phyloP scores from a whole-genome alignment of 2,888 invertebrate genomes.

The Plusia festucae region DNA sequence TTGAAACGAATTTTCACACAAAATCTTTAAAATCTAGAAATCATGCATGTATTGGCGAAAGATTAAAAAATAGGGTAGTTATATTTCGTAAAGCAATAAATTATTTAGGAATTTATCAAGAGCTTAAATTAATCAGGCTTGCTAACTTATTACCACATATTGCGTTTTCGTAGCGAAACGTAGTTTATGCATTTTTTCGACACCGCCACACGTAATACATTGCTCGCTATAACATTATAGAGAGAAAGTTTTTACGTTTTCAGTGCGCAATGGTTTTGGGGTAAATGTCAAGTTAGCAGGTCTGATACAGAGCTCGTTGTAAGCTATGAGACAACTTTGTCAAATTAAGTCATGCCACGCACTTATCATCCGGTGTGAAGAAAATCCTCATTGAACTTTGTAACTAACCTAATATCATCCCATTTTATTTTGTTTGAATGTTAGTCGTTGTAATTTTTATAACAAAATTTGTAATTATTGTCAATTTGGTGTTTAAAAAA shows the following conservation, averaged over 20 bases:
- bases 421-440: conserved; percentile 43
- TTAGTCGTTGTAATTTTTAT: conserved; percentile 62
- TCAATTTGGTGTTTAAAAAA: conserved; percentile 70
- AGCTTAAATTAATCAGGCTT: not conserved
- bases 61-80: not conserved
- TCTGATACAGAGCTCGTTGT: not conserved
- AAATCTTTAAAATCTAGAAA: not conserved
- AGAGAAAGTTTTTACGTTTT: too few species aligned
- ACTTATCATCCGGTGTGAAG: not conserved
- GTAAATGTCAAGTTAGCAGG: not conserved
- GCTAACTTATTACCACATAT: not conserved
- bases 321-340: not conserved
- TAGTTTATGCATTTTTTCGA: too few species aligned
- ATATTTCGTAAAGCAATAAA: conserved; percentile 8
- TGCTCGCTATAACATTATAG: too few species aligned
- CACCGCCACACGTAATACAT: too few species aligned
- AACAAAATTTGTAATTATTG: conserved; percentile 66
- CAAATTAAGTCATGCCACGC: not conserved
- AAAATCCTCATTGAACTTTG: not conserved
- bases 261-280: too few species aligned
- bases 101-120: not conserved
- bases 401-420: conserved; percentile 19
- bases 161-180: not conserved
- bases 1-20: too few species aligned
- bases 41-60: not conserved